phyloP scores from a whole-genome alignment of 92 coral and sea anemone genomes.

The Porites evermanni region DNA sequence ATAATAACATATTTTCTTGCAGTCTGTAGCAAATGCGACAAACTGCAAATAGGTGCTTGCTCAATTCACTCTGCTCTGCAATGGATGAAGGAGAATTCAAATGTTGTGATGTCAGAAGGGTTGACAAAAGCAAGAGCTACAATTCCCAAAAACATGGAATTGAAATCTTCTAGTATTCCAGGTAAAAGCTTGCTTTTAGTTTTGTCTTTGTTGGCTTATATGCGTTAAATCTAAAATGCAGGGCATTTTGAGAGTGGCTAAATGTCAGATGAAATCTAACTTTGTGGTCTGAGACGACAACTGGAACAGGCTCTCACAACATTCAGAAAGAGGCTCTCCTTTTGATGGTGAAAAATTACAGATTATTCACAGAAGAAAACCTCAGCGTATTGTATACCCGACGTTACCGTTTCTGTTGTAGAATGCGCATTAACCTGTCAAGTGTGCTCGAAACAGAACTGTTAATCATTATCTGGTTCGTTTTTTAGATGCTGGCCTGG shows the following conservation, averaged over 20 bases:
- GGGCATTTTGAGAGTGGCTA: background rate
- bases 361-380: background rate
- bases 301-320: too few species aligned
- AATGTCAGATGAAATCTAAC: too few species aligned
- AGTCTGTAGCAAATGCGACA: constrained; percentile 69
- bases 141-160: constrained; percentile 41
- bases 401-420: too few species aligned
- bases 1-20: background rate
- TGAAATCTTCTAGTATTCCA: constrained; percentile 39
- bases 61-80: constrained; percentile 37
- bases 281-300: too few species aligned
- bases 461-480: background rate
- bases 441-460: background rate
- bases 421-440: too few species aligned
- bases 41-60: constrained; percentile 62
- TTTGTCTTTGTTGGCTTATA: background rate
- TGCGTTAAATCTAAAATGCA: background rate
- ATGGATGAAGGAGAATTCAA: constrained; percentile 40
- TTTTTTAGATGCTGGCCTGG: constrained; percentile 62
- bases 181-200: constrained; percentile 5
- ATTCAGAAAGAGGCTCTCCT: too few species aligned
- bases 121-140: constrained; percentile 60
- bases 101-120: constrained; percentile 27
- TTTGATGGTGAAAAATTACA: too few species aligned
- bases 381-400: too few species aligned